Evolutionary conservation across 2,888 invertebrate species (phyloP).

Genomic region (Resseliella maxima): DNA sequence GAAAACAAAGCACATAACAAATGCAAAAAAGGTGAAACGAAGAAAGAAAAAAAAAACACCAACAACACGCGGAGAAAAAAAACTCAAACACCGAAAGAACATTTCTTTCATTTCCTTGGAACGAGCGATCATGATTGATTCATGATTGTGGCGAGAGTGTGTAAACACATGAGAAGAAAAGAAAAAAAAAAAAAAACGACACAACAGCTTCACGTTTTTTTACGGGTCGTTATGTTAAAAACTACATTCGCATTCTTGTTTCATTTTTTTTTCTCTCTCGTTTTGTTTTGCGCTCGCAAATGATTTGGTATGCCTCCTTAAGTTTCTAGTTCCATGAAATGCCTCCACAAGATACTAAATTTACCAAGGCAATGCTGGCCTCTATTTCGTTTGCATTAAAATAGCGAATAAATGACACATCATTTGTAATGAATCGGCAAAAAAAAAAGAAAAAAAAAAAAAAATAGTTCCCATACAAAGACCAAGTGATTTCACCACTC

Average conservation of each 20-base stretch:
- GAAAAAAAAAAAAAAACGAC: not conserved
- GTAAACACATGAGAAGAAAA: not conserved
- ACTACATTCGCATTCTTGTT: conserved; percentile 1
- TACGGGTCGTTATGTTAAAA: not conserved
- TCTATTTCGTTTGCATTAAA: not conserved
- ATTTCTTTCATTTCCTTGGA: conserved; percentile 24
- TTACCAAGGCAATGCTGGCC: not conserved
- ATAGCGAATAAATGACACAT: conserved; percentile 42
- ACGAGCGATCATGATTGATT: conserved; percentile 44
- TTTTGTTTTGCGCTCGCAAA: no score
- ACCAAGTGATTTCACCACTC: not conserved
- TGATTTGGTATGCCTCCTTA: no score
- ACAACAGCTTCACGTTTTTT: not conserved
- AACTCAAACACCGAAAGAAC: not conserved
- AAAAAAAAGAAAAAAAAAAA: no score
- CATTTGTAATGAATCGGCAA: conserved; percentile 19
- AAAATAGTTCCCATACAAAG: conserved; percentile 28
- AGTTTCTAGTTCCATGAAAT: not conserved
- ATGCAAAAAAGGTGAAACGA: not conserved
- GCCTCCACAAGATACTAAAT: not conserved
- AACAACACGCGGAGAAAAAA: not conserved
- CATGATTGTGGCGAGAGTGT: not conserved
- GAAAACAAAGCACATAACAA: not conserved
- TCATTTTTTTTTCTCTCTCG: not conserved
- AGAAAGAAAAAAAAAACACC: not conserved